phyloP scores from a whole-genome alignment of 2,113 vertebrate species.

The Caloenas nicobarica region DNA sequence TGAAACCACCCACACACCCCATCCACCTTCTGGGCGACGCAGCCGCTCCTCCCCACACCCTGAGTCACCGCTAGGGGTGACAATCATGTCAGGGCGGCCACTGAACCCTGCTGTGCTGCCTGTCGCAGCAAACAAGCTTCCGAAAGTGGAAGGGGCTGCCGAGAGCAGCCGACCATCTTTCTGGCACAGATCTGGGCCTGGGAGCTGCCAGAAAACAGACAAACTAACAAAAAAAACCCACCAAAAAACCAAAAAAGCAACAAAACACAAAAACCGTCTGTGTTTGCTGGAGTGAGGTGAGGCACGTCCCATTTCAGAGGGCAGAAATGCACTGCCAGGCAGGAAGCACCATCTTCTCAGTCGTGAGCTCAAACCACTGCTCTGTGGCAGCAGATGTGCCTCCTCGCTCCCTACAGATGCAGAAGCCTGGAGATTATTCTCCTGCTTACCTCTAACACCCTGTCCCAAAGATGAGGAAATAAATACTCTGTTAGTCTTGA shows the following conservation, averaged over 20 bases:
- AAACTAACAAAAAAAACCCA: background rate
- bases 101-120: background rate
- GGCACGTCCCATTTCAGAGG: background rate
- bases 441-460: background rate
- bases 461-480: background rate
- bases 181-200: background rate
- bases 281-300: background rate
- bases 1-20: background rate
- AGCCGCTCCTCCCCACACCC: rapidly evolving
- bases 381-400: background rate
- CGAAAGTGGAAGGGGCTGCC: conserved; percentile 4
- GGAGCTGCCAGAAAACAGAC: background rate
- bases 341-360: background rate
- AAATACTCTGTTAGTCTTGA: conserved; percentile 2
- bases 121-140: background rate
- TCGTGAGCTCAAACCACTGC: background rate
- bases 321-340: background rate
- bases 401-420: background rate
- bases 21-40: background rate
- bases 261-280: background rate
- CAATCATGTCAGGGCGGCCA: rapidly evolving
- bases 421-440: background rate
- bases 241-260: background rate
- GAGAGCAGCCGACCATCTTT: conserved; percentile 16
- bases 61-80: background rate